Base-by-base conservation (phyloP, 2,113 vertebrate genomes). In the Erythrocebus patas region DNA sequence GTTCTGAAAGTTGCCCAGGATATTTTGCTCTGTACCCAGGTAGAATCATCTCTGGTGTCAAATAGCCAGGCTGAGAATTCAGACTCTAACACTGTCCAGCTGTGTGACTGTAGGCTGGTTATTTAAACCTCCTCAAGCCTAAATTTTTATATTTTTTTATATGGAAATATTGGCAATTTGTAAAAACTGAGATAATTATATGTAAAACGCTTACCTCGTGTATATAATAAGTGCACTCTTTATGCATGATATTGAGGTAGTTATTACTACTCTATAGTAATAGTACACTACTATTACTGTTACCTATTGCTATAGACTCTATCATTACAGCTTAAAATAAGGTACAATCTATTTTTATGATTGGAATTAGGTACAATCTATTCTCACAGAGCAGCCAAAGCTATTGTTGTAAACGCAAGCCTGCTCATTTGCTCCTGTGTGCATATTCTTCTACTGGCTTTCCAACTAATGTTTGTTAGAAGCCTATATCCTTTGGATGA, bases 111-210 rank as follows among this genome's bases (percentile, higher is more conserved):
- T 92, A 30, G 22, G 8, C 30, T 85, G 22, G 23, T 93, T 86
- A 83, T 59, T 59, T 79, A 78, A 95, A 85, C 22, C 8, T 88
- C 8, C 3, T 75, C 40, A 87, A 35, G 55, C 4, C 59, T 76
- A 6, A 16, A 17, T 68, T 92, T 89, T 76, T 59, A 25, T 75
- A 78, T 89, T 95, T 93, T 93, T 89, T 82, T 55, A 25, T 95
- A 50, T 87, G n/a, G 3, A 88, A 9, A 25, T 72, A 50, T 23
- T 50, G 16, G 16, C 75, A 45, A 57, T 92, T 72, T 55, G 40
- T 90, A 17, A 70, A 92, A 92, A 40, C 5, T 61, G 27, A 86
- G 4, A 88, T 78, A 76, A 45, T 43, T 76, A 76, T 45, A 72
- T 40, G 0, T 91, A 50, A 91, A 76, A 55, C 92, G 5, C 38